Percentiles rank a stretch among this genome's conserved stretches.
These are phyloP conservation scores for Calypte anna DNA, from an alignment of 2,113 vertebrate genomes.

Conservation along the genomic window DNA sequence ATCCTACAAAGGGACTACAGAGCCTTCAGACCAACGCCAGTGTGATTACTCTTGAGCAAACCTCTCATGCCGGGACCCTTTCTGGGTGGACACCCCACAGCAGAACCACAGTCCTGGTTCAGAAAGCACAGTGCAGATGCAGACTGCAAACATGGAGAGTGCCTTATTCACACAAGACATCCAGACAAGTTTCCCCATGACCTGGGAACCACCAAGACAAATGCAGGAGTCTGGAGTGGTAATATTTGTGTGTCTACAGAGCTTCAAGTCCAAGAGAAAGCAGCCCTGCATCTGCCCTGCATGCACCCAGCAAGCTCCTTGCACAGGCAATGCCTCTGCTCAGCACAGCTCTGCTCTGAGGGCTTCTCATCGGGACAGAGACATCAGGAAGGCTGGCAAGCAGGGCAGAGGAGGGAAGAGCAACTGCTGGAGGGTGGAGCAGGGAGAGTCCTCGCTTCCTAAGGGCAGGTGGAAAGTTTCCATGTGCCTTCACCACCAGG, in stretches of 20 bases:
- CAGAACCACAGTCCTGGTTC: not conserved
- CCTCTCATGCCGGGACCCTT: not conserved
- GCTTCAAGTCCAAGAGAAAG: not conserved
- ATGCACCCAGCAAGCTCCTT: fast-evolving
- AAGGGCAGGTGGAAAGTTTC: not conserved
- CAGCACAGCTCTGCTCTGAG: not conserved
- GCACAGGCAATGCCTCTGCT: fast-evolving
- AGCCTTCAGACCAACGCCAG: not conserved
- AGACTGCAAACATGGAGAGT: not conserved
- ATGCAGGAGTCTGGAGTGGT: not conserved
- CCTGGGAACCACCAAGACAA: not conserved
- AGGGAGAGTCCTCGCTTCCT: not conserved
- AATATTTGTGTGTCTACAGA: fast-evolving
- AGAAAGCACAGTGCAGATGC: not conserved
- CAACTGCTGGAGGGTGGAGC: fast-evolving
- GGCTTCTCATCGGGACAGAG: fast-evolving
- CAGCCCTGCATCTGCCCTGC: not conserved
- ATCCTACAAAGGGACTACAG: not conserved
- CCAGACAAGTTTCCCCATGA: not conserved
- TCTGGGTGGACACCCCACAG: not conserved
- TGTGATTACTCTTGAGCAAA: not conserved
- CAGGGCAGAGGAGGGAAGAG: not conserved
- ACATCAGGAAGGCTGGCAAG: fast-evolving
- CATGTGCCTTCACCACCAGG: not conserved
- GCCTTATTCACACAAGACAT: no score